Evolutionary conservation across 1,140 invertebrate species (phyloP), one percentile per base, ranked within the genome.

Genomic region (Papilio polytes): DNA sequence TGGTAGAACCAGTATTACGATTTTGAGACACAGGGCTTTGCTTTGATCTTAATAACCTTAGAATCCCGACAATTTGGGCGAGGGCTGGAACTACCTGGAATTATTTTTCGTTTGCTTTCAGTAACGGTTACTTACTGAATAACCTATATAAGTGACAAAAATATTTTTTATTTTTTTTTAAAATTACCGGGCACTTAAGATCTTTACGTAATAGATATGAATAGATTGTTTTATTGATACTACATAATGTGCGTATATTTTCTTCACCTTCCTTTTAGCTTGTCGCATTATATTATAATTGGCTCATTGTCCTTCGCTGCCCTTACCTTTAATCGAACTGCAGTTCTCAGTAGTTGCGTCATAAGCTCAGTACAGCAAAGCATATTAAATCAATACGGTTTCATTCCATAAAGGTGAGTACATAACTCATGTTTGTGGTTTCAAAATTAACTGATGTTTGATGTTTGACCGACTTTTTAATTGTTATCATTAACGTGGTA

Each of bases 261-360:
- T 66, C 26, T 70, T 31, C 26, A 70, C 63, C 63, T 70, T 70
- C 63, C 63, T 4, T 36, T 70, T 70, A 70, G 63, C 63, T 36
- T 70, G 31, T 36, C 22, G 31, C 77, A 46, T 59, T 63, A 78
- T 41, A 78, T 46, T 63, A 48, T 78, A 66, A 78, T 66, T 66
- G 59, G 77, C 77, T 78, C 36, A 41, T 78, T 78, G 46, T 78
- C 77, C 77, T 78, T 78, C 53, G 46, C 31, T 66, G 36, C n/a
- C 77, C 56, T 66, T 66, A 78, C 59, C 77, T 59, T 66, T 63
- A 63, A 78, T 66, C 56, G 77, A 46, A 78, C 77, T 78, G 77
- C 77, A 66, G n/a, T 63, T 46, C 77, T 78, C n/a, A 66, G 56
- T 66, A 78, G 59, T 78, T 78, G 15, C 77, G 59, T 78, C 77